Conservation (phyloP, 2,888 invertebrate genomes). For the Phragmatobia fuliginosa region DNA sequence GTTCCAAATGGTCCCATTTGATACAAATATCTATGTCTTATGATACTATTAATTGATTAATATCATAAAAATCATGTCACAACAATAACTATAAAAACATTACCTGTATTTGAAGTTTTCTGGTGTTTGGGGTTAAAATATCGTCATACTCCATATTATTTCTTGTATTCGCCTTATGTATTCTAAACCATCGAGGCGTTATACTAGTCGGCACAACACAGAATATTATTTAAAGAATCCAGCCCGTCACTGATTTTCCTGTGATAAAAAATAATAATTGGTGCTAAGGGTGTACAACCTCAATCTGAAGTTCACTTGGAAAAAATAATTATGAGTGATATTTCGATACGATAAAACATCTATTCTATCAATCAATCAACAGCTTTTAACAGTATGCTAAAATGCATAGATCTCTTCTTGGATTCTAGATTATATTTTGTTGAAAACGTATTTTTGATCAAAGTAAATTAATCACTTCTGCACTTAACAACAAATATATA, state of each 20-base stretch:
- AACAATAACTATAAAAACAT: background rate
- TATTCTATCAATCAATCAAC: too few relatives aligned
- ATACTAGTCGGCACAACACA: constrained; percentile 4
- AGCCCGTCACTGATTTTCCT: constrained; percentile 6
- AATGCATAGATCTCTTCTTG: too few relatives aligned
- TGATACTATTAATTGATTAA: background rate
- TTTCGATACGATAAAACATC: too few relatives aligned
- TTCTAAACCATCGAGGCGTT: background rate
- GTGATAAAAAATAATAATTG: constrained; percentile 3
- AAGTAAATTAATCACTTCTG: too few relatives aligned
- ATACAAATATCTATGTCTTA: background rate
- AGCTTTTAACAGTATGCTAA: too few relatives aligned
- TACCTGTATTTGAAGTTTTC: background rate
- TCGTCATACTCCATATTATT: background rate
- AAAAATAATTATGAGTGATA: background rate
- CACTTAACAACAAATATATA: too few relatives aligned
- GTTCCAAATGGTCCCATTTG: background rate
- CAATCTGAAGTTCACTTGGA: background rate
- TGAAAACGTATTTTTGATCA: too few relatives aligned
- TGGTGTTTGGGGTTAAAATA: background rate
- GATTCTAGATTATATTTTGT: too few relatives aligned
- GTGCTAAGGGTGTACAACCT: background rate
- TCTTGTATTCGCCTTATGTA: background rate
- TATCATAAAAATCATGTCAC: too few relatives aligned
- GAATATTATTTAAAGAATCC: background rate